A percentile compares a stretch with the other conserved stretches of the same genome.
These are phyloP conservation scores for Lutra lutra DNA, from an alignment of 2,797 vertebrate genomes.

Conservation along the genomic window DNA sequence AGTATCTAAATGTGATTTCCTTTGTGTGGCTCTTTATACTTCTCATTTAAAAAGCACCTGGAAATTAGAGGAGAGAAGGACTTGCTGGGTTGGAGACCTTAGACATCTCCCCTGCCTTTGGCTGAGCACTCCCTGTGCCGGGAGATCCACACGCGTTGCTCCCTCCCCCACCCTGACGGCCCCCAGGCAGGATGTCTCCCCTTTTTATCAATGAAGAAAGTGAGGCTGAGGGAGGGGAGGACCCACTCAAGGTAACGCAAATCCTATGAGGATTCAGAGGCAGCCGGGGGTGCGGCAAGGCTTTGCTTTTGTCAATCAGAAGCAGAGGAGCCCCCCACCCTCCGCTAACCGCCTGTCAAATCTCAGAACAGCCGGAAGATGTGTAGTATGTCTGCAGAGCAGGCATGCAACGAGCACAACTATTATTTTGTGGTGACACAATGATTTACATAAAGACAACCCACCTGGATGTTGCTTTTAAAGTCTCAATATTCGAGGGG, in stretches of 20 bases:
- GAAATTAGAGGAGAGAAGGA: background rate
- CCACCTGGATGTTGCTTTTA: background rate
- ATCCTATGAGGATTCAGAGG: too few relatives aligned
- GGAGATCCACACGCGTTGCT: rapidly evolving
- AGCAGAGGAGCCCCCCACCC: too few relatives aligned
- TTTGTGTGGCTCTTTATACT: background rate
- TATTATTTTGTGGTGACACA: rapidly evolving
- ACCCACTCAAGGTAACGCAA: background rate
- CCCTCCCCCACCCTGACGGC: too few relatives aligned
- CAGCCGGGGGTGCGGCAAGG: background rate
- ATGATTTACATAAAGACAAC: background rate
- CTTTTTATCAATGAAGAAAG: background rate
- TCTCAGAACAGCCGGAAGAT: rapidly evolving
- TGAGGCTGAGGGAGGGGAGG: background rate
- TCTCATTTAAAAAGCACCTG: background rate
- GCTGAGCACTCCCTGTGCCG: rapidly evolving
- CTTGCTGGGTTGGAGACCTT: rapidly evolving
- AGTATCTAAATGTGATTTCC: too few relatives aligned
- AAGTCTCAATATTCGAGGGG: background rate
- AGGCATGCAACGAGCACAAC: rapidly evolving
- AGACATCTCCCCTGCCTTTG: background rate
- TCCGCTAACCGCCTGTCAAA: too few relatives aligned
- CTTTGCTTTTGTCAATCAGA: background rate
- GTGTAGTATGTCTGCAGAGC: rapidly evolving
- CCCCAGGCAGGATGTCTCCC: background rate